Evolutionary conservation across 2,888 invertebrate species (phyloP), one percentile per base, ranked within the genome.

Genomic region (Pristionchus maxplancki): DNA sequence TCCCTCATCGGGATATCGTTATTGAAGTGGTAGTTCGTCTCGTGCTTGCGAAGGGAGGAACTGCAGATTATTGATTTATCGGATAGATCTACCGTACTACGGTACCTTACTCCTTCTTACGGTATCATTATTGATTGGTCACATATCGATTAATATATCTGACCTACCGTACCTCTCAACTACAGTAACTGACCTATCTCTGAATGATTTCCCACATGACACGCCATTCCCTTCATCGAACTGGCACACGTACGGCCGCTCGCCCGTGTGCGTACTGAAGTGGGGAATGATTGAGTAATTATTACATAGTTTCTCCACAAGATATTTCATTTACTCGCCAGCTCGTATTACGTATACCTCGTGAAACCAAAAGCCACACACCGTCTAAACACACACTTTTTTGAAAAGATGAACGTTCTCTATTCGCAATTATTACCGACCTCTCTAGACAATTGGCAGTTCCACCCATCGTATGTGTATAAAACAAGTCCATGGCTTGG

Each of bases 41-140:
- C 92, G 89, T 92, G 92, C 87, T 92, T 92, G 40, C 92, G 90
- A 2, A 92, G 90, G 15, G 89, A 88, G 0, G 92, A 92, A 67
- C 92, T 92, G 89, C n/a, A 91, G 90, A n/a, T 40, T 37, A 20
- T 44, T 37, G 20, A 71, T 34, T n/a, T 71, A 37, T 37, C 13
- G 8, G n/a, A 17, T 24, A 20, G 4, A 40, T 6, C 37, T 40
- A 40, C 40, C 34, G 74, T 40, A 74, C 74, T 24, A 3, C 53
- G 17, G 13, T 44, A 44, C 15, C 53, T 53, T 17, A 53, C 5
- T 28, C n/a, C n/a, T 24, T 71, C 34, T 71, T 37, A 20, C 5
- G 1, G 37, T 37, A 37, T n/a, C 24, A 37, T 20, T 28, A 83
- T 13, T 28, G 20, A 87, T 48, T 34, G 58, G 34, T 28, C 37